These are phyloP conservation scores for Pelecanoides urinatrix DNA, from an alignment of 2,113 vertebrate genomes.

Conservation along the genomic window DNA sequence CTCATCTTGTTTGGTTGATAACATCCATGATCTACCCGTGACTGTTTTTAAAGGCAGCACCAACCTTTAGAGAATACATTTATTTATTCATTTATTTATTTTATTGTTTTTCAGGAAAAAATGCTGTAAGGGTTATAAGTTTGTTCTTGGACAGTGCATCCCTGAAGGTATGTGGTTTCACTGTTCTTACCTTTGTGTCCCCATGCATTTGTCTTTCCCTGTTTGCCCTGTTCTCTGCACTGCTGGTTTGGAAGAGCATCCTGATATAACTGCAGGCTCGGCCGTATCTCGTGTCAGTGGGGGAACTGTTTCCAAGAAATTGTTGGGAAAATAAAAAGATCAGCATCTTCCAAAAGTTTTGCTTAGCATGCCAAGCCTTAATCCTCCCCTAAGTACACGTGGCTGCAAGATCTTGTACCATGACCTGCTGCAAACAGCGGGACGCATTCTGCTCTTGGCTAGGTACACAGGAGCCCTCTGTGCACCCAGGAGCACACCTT, in stretches of 20 bases:
- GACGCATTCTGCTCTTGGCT: not conserved
- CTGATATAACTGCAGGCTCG: not conserved
- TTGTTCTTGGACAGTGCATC: conserved; percentile 97
- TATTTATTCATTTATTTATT: conserved; percentile 35
- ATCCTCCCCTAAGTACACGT: not conserved
- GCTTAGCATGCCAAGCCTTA: not conserved
- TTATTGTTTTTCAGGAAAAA: conserved; percentile 88
- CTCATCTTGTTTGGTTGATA: not conserved
- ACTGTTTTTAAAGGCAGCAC: not conserved
- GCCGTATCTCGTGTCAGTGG: not conserved
- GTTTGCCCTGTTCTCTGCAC: not conserved
- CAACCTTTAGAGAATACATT: not conserved
- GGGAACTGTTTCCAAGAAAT: not conserved
- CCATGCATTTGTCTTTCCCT: not conserved
- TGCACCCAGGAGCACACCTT: not conserved
- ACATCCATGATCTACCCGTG: not conserved
- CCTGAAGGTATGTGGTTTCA: conserved; percentile 89
- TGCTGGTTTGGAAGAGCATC: not conserved
- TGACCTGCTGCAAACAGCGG: not conserved
- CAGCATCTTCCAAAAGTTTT: not conserved
- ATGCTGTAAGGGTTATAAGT: conserved; percentile 96
- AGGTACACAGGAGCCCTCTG: accelerated
- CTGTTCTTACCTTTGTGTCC: not conserved
- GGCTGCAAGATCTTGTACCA: not conserved
- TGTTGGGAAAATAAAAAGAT: not conserved